phyloP scores from a whole-genome alignment of 2,797 vertebrate genomes.

The Acanthiza pusilla region DNA sequence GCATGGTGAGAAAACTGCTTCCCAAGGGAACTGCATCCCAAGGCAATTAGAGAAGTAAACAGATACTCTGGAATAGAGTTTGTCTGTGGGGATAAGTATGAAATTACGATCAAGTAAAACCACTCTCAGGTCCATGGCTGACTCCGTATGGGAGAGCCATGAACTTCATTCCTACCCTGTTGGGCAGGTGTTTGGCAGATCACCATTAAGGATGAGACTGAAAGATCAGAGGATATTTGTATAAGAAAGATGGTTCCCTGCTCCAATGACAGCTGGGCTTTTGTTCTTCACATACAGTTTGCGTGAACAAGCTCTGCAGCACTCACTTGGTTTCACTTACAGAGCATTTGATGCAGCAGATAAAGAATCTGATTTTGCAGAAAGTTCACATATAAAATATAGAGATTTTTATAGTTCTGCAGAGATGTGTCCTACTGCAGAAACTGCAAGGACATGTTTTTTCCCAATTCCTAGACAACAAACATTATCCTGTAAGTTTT shows the following conservation, averaged over 20 bases:
- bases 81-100: neutral
- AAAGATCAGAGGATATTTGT: neutral
- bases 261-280: neutral
- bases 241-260: neutral
- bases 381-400: rapidly evolving
- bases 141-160: neutral
- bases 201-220: neutral
- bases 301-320: neutral
- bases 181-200: neutral
- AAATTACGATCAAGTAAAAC: neutral
- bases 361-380: neutral
- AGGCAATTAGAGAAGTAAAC: neutral
- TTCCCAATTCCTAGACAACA: neutral
- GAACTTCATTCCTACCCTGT: neutral
- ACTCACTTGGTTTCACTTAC: neutral
- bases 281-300: neutral
- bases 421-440: neutral
- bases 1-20: neutral
- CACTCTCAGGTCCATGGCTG: neutral
- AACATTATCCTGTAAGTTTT: neutral
- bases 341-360: neutral
- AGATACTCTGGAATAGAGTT: neutral
- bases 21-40: neutral
- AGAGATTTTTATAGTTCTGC: neutral
- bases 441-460: neutral